Conservation (phyloP, 2,113 vertebrate species). For the Dicentrarchus labrax region DNA sequence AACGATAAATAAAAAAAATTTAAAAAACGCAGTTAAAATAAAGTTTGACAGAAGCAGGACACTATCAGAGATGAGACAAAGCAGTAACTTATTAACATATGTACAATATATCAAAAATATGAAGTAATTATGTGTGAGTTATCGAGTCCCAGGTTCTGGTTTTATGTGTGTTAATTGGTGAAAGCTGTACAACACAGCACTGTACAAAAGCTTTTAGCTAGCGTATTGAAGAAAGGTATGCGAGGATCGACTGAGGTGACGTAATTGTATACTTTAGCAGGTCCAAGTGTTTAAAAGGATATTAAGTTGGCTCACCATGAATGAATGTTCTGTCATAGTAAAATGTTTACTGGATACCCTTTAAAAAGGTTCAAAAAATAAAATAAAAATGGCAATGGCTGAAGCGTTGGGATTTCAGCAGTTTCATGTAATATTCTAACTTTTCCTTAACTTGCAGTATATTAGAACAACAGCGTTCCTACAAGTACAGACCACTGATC, state of each 20-base stretch:
- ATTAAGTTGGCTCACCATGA: constrained; percentile 17
- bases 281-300: background rate
- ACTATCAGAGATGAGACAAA: background rate
- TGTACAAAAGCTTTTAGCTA: background rate
- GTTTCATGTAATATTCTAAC: background rate
- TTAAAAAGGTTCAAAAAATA: background rate
- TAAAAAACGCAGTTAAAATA: background rate
- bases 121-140: too few species aligned
- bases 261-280: background rate
- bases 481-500: background rate
- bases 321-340: constrained; percentile 46
- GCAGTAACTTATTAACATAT: background rate
- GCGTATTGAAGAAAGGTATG: background rate
- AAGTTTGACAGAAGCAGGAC: background rate
- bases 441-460: background rate
- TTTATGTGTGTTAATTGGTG: background rate
- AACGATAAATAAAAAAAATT: too few species aligned
- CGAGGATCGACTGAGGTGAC: background rate
- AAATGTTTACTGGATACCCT: background rate
- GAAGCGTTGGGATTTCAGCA: background rate
- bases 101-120: background rate
- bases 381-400: background rate
- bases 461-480: background rate
- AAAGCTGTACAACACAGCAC: background rate
- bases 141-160: background rate